Evolutionary conservation across 2,888 invertebrate species (phyloP).

Genomic region (Punctoribates punctum): DNA sequence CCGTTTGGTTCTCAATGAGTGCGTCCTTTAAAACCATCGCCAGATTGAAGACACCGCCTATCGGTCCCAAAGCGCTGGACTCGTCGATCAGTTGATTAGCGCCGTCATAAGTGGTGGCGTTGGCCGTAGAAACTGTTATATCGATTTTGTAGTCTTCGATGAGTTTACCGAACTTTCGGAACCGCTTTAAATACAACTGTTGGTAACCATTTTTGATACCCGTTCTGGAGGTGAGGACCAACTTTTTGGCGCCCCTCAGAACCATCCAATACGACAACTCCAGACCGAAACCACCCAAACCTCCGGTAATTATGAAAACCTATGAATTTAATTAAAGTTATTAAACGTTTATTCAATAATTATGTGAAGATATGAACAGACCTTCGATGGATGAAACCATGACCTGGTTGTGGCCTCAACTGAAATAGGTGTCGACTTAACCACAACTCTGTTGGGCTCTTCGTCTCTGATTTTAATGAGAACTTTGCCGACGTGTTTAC

Average conservation of each 20-base stretch:
- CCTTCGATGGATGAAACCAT: conserved; percentile 36
- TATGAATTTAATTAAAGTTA: conserved; percentile 51
- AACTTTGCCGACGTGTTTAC: conserved; percentile 97
- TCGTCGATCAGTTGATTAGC: conserved; percentile 65
- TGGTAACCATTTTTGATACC: conserved; percentile 91
- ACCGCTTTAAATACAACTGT: conserved; percentile 69
- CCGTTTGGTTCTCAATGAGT: conserved; percentile 77
- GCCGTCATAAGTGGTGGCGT: conserved; percentile 67
- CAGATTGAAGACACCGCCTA: conserved; percentile 87
- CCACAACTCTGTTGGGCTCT: conserved; percentile 61
- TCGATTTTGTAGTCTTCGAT: conserved; percentile 62
- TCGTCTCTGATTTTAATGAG: conserved; percentile 64
- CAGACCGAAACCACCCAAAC: conserved; percentile 93
- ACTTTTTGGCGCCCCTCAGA: conserved; percentile 75
- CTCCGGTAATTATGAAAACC: conserved; percentile 61
- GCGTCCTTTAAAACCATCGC: conserved; percentile 77
- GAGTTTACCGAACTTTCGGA: conserved; percentile 50
- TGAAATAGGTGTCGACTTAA: background rate
- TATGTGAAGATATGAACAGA: background rate
- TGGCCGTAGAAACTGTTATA: conserved; percentile 65
- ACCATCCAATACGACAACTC: conserved; percentile 89
- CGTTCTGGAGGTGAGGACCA: conserved; percentile 82
- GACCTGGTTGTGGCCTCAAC: conserved; percentile 8
- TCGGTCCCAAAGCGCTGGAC: conserved; percentile 64
- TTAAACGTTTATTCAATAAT: background rate